Evolutionary conservation across 2,888 invertebrate genomes (phyloP), one percentile per base, ranked within the genome.

Genomic region (Amiota mariae): DNA sequence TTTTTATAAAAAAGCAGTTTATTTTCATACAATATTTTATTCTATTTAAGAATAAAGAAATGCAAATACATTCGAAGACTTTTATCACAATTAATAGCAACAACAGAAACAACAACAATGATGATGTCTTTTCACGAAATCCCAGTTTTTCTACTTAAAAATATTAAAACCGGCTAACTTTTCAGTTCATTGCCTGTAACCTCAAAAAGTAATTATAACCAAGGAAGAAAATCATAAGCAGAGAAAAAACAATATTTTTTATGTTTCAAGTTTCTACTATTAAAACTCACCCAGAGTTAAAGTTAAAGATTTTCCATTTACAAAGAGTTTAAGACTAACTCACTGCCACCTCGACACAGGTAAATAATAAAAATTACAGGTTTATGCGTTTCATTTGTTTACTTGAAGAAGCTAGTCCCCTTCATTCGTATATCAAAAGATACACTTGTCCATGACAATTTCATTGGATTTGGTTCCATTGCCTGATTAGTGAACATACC

Each of bases 171-270:
- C 24, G 10, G 51, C 12, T 54, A 20, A 54, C 24, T 48, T 54
- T 54, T 51, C 24, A 24, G 67, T 68, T 68, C 51, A 54, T 68
- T 51, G 67, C 67, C 54, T 68, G 67, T 54, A 68, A 68, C 54
- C 20, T 18, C 13, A 20, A 49, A 49, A 15, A 12, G 11, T 10
- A 57, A 20, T 59, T 59, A 1, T 4, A n/a, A 51, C 54, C 3
- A 13, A 59, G 18, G 20, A 18, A 20, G 59, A 20, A 11, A 10
- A 57, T 1, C 57, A 57, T 51, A 12, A 51, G 18, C 20, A 20
- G 10, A 10, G 59, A 36, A 36, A 36, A 24, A 36, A n/a, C n/a
- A n/a, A n/a, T n/a, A n/a, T 36, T 6, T 36, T 36, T 36, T 6
- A 36, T 36, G 36, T 36, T 36, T 15, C 46, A 13, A 64, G 24